Conservation (phyloP, 2,797 vertebrate genomes). For the Miichthys miiuy region DNA sequence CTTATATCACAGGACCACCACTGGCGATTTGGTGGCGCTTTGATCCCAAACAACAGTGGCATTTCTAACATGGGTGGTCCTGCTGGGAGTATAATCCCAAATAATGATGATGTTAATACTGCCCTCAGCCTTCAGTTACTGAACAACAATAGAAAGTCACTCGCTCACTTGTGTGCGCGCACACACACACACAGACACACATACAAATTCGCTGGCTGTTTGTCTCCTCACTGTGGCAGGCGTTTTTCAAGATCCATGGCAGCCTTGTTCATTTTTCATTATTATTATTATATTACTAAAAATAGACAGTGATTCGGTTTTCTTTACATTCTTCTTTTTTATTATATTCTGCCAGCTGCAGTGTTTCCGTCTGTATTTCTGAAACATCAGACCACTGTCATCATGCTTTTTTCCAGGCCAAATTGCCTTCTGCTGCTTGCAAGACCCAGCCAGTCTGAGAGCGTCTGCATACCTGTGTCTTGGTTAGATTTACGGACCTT, state of each 20-base stretch:
- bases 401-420: constrained; percentile 39
- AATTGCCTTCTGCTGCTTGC: constrained; percentile 53
- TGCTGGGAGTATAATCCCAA: constrained; percentile 38
- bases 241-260: neutral
- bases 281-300: neutral
- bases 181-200: neutral
- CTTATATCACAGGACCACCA: constrained; percentile 55
- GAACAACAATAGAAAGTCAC: constrained; percentile 39
- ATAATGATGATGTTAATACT: constrained; percentile 47
- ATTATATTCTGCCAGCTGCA: neutral
- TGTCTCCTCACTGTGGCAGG: neutral
- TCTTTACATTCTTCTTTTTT: neutral
- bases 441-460: constrained; percentile 76
- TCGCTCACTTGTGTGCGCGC: constrained; percentile 4
- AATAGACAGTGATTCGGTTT: neutral
- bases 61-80: constrained; percentile 74
- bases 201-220: neutral
- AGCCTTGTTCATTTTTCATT: neutral
- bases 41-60: constrained; percentile 55
- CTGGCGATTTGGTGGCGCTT: constrained; percentile 28
- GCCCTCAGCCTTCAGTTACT: constrained; percentile 19
- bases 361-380: neutral
- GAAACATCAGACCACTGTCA: constrained; percentile 33
- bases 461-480: constrained; percentile 77
- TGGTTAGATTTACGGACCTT: constrained; percentile 77